A percentile compares a stretch with the other conserved stretches of the same genome.
Evolutionary conservation across 2,888 invertebrate genomes (phyloP).

Genomic region (Acanthosepion esculentum): DNA sequence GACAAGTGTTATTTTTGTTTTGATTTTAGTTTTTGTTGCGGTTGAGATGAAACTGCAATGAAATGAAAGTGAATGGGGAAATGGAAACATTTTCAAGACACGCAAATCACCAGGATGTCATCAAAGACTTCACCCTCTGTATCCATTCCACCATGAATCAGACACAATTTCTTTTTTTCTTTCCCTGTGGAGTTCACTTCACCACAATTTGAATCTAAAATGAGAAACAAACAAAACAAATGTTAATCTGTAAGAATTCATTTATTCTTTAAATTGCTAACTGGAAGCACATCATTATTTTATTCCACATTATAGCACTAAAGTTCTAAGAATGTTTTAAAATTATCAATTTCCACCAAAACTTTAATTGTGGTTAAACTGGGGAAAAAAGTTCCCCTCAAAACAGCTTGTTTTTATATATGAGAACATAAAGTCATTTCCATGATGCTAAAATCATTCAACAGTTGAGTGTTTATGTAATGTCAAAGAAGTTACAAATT

Average conservation of each 20-base stretch:
- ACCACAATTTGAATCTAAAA: not conserved
- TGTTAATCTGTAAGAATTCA: not conserved
- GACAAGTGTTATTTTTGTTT: not conserved
- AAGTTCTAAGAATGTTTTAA: no score
- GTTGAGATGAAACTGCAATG: not conserved
- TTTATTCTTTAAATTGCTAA: no score
- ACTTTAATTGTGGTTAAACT: no score
- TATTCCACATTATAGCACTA: no score
- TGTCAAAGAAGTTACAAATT: no score
- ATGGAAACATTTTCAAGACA: constrained; percentile 39
- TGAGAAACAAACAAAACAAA: not conserved
- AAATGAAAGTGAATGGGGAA: not conserved
- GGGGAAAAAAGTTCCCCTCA: no score
- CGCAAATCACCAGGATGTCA: constrained; percentile 67
- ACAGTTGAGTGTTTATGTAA: no score
- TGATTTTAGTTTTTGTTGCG: not conserved
- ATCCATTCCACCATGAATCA: constrained; percentile 74
- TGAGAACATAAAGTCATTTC: no score
- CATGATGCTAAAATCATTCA: no score
- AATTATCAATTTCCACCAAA: no score
- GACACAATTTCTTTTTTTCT: constrained; percentile 60
- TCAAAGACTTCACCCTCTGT: constrained; percentile 75
- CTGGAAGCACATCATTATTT: no score
- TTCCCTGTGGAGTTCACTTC: not conserved
- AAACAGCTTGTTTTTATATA: no score